Evolutionary conservation across 2,113 vertebrate species (phyloP).

Genomic region (Paramisgurnus dabryanus): DNA sequence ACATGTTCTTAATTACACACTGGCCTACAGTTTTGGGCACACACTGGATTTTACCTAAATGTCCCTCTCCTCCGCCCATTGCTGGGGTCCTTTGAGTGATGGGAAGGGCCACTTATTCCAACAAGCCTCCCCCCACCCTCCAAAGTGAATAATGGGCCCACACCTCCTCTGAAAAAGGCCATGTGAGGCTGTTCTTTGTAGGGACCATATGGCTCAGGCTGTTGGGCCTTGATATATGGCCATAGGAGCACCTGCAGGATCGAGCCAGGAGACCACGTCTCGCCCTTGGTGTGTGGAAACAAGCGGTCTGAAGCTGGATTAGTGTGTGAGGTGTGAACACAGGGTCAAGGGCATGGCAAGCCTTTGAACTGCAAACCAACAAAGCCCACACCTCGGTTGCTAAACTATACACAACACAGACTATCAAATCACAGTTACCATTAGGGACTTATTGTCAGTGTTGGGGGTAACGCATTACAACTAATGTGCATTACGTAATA

Average conservation of each 20-base stretch:
- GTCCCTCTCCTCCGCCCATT: constrained; percentile 7
- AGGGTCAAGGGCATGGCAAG: constrained; percentile 60
- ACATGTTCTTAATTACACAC: constrained; percentile 64
- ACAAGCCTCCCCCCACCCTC: constrained; percentile 43
- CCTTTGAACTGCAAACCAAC: constrained; percentile 50
- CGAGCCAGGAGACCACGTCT: constrained; percentile 46
- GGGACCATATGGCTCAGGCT: constrained; percentile 42
- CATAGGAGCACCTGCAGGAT: constrained; percentile 60
- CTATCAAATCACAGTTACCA: not conserved
- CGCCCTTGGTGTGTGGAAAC: constrained; percentile 62
- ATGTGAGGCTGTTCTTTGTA: constrained; percentile 30
- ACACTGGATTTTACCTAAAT: constrained; percentile 42
- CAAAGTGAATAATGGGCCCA: constrained; percentile 51
- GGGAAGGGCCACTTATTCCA: constrained; percentile 44
- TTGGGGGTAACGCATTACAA: too few species aligned
- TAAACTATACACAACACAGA: not conserved
- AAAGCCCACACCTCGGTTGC: constrained; percentile 31
- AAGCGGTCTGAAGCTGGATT: constrained; percentile 63
- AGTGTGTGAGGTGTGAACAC: constrained; percentile 68
- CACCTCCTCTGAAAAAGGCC: constrained; percentile 16
- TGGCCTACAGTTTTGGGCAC: constrained; percentile 45
- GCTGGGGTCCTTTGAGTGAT: constrained; percentile 47
- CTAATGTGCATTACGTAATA: too few species aligned
- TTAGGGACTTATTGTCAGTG: too few species aligned
- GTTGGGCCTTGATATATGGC: constrained; percentile 32